These are phyloP conservation scores for Glareola pratincola DNA, from an alignment of 2,113 vertebrate genomes.

Conservation along the genomic window DNA sequence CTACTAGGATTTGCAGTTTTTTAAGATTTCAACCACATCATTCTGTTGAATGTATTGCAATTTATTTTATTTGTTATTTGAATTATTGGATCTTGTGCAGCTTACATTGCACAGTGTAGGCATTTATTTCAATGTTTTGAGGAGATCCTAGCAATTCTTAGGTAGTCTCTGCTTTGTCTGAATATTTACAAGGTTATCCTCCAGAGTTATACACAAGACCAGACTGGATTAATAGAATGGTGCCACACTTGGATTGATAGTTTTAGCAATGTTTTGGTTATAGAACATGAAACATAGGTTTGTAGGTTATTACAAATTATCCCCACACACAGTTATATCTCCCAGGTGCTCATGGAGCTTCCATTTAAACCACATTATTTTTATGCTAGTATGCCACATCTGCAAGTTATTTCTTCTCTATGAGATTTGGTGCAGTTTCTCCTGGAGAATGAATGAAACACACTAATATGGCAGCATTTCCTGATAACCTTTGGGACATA, in stretches of 20 bases:
- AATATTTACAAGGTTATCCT: not conserved
- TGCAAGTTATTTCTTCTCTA: not conserved
- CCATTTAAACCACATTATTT: not conserved
- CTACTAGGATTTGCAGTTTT: not conserved
- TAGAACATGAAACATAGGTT: not conserved
- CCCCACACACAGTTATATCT: not conserved
- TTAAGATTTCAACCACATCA: not conserved
- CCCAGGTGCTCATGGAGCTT: not conserved
- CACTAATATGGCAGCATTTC: rapidly evolving
- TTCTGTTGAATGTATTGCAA: not conserved
- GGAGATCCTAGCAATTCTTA: not conserved
- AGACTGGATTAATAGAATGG: not conserved
- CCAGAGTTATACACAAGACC: not conserved
- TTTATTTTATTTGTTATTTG: not conserved
- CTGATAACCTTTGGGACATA: not conserved
- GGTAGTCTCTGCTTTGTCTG: not conserved
- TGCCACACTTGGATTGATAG: not conserved
- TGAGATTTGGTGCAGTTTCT: not conserved
- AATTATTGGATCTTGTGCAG: not conserved
- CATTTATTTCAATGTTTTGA: not conserved
- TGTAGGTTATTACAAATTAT: not conserved
- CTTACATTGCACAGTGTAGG: not conserved
- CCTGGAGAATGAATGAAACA: not conserved
- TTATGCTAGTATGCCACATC: not conserved
- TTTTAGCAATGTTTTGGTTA: not conserved